phyloP scores from a whole-genome alignment of 2,797 vertebrate genomes.

The Cottoperca gobio region DNA sequence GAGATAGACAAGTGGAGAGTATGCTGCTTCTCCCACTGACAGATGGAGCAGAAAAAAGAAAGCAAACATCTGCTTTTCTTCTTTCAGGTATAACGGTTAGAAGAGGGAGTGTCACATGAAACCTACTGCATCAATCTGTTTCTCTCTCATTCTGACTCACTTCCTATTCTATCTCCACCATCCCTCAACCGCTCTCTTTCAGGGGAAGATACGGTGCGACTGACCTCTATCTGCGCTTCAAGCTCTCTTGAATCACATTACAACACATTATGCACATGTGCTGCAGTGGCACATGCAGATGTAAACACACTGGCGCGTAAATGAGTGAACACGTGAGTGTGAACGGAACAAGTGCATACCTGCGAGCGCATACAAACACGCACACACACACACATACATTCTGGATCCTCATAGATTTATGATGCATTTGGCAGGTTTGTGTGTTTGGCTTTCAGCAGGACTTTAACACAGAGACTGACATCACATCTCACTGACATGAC shows the following conservation, averaged over 20 bases:
- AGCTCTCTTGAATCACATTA: conserved; percentile 52
- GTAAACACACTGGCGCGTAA: conserved; percentile 11
- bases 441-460: conserved; percentile 11
- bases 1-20: conserved; percentile 19
- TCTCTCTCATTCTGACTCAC: conserved; percentile 57
- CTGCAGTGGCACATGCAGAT: conserved; percentile 1
- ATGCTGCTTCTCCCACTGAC: conserved; percentile 25
- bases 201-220: conserved; percentile 17
- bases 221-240: conserved; percentile 61
- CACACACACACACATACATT: background rate
- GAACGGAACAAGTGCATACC: background rate
- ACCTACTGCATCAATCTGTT: conserved; percentile 31
- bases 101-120: conserved; percentile 57
- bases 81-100: conserved; percentile 58
- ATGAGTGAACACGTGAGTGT: background rate
- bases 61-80: conserved; percentile 47
- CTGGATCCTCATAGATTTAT: background rate
- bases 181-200: conserved; percentile 15
- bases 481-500: conserved; percentile 23
- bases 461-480: conserved; percentile 5
- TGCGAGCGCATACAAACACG: background rate
- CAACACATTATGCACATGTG: conserved; percentile 31
- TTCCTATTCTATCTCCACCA: conserved; percentile 17
- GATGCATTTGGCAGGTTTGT: conserved; percentile 10
- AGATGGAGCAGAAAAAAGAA: conserved; percentile 15